These are phyloP conservation scores for Nipponacmea schrenckii DNA, from an alignment of 2,888 invertebrate genomes.

Conservation along the genomic window DNA sequence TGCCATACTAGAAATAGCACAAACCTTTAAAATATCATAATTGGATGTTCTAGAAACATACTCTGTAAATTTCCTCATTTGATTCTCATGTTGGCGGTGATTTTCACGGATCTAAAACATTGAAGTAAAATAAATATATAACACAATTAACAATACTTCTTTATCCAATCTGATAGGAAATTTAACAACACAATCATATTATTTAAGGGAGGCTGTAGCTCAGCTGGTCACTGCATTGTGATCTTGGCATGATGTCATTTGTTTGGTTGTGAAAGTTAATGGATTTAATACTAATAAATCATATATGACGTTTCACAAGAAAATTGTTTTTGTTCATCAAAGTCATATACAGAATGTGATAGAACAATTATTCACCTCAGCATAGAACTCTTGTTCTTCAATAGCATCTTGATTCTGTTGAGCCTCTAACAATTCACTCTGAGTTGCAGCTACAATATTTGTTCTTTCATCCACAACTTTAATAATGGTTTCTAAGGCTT, in stretches of 20 bases:
- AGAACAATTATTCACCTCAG: conserved; percentile 51
- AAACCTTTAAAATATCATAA: conserved; percentile 59
- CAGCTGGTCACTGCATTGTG: no score
- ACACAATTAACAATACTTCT: conserved; percentile 61
- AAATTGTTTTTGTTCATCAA: neutral
- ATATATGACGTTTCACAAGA: no score
- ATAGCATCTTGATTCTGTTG: conserved; percentile 64
- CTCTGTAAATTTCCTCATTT: conserved; percentile 60
- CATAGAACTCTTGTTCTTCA: conserved; percentile 67
- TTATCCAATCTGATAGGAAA: conserved; percentile 39
- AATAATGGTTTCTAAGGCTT: conserved; percentile 65
- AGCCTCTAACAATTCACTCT: conserved; percentile 63
- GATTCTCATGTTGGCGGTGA: conserved; percentile 65
- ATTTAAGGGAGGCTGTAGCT: no score
- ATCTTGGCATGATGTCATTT: no score
- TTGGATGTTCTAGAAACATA: conserved; percentile 66
- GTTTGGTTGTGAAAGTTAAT: no score
- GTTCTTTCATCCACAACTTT: conserved; percentile 64
- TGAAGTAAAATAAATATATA: conserved; percentile 22
- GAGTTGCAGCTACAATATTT: conserved; percentile 58
- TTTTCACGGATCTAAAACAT: conserved; percentile 63
- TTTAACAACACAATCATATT: no score
- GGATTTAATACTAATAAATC: no score
- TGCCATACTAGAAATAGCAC: neutral
- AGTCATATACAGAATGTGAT: neutral